Conservation (phyloP, 2,113 vertebrate species). For the Ciconia stormi region DNA sequence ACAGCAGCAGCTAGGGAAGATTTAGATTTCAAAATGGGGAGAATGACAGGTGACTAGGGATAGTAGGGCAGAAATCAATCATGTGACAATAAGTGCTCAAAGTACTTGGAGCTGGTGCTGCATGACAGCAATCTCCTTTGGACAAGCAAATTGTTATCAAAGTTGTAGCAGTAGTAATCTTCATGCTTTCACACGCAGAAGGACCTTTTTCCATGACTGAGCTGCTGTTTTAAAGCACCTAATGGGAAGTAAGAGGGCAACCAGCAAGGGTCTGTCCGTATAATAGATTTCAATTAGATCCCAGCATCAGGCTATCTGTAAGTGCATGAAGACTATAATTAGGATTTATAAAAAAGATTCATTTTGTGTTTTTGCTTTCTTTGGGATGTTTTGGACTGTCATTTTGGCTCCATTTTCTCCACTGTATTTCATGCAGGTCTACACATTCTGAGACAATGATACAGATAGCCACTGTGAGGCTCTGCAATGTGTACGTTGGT, state of each 20-base stretch:
- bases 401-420: neutral
- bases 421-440: neutral
- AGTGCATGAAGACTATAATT: neutral
- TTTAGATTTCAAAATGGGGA: neutral
- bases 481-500: neutral
- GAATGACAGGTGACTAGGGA: neutral
- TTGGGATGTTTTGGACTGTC: neutral
- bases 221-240: neutral
- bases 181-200: neutral
- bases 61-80: neutral
- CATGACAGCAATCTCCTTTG: neutral
- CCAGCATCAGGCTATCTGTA: neutral
- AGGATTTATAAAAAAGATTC: neutral
- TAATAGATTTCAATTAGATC: neutral
- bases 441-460: neutral
- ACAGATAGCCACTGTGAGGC: neutral
- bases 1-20: neutral
- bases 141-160: neutral
- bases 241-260: neutral
- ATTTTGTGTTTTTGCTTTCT: neutral
- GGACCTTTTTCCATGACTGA: neutral
- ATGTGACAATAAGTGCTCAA: fast-evolving
- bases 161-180: neutral
- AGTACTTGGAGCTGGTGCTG: neutral
- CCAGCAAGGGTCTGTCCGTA: neutral